Conservation (phyloP, 2,113 vertebrate genomes). For the Zeus faber region DNA sequence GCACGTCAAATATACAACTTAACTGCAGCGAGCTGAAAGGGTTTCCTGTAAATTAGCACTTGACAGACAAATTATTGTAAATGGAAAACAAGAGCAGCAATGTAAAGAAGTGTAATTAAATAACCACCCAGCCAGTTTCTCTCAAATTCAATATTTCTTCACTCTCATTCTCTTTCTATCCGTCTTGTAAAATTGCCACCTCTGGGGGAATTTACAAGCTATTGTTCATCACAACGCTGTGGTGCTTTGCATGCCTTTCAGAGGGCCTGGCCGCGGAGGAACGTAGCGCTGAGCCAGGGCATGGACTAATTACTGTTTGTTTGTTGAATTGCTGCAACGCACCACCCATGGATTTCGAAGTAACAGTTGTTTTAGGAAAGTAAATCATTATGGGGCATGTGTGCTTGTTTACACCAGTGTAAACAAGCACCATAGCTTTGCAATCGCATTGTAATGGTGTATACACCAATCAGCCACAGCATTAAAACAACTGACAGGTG, state of each 20-base stretch:
- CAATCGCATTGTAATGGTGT: too few species aligned
- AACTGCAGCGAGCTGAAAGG: too few species aligned
- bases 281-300: slow-evolving; percentile 61
- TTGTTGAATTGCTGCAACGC: slow-evolving; percentile 51
- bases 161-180: neutral
- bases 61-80: too few species aligned
- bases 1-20: too few species aligned
- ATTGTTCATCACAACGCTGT: slow-evolving; percentile 62
- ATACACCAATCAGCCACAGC: too few species aligned
- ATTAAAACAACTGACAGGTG: too few species aligned
- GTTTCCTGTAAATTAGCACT: too few species aligned
- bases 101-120: neutral
- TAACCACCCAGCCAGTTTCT: neutral
- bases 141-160: neutral
- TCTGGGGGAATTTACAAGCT: slow-evolving; percentile 45
- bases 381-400: too few species aligned
- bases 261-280: slow-evolving; percentile 57
- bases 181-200: slow-evolving; percentile 23
- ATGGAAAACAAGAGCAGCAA: neutral
- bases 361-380: too few species aligned
- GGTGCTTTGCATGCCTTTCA: too few species aligned
- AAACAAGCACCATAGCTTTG: too few species aligned
- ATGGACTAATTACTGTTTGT: slow-evolving; percentile 66
- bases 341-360: slow-evolving; percentile 60
- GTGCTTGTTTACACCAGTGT: too few species aligned